Base-by-base conservation (phyloP, 2,888 invertebrate species). In the Drepana falcataria region DNA sequence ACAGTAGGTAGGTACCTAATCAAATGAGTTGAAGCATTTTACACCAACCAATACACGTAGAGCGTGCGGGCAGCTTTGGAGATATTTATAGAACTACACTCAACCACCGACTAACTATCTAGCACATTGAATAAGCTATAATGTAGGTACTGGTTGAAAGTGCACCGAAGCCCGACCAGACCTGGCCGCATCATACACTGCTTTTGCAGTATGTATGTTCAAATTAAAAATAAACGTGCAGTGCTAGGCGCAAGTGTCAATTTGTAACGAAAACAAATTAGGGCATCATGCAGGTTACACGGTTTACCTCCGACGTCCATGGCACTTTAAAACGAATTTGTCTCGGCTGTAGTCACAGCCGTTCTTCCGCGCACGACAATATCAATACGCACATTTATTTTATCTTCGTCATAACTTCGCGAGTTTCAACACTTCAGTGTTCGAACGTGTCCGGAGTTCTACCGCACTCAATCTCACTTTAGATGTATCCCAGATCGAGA, bases 291-390 rank as follows among this genome's bases (percentile, higher is more conserved):
- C 88, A 87, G 69, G 73, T 78, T 79, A 75, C 79, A 71, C 75
- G 75, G 78, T 79, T 88, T 90, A 90, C 90, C 90, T 89, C 88
- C 89, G 85, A 77, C 74, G 82, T 90, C 90, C 90, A 90, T 90
- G 77, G 84, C 86, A 81, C 79, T 77, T 73, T 77, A 71, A 55
- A 55, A 77, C 69, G 73, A 74, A 72, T 75, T 74, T 72, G 76
- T 71, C 76, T 74, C 75, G 61, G 75, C 73, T 75, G 75, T 75
- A 80, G 77, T 81, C 81, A 79, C 81, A 74, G 79, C 79, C 79
- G 75, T 79, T 77, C 80, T 77, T 81, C 81, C 77, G 82, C 83
- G 76, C 83, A 78, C 71, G 74, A 75, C 73, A 77, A 73, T 73
- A 77, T 73, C 75, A 77, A 75, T 76, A 79, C 80, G 78, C 81